Conservation (phyloP, 2,113 vertebrate species). For the Plestiodon gilberti region DNA sequence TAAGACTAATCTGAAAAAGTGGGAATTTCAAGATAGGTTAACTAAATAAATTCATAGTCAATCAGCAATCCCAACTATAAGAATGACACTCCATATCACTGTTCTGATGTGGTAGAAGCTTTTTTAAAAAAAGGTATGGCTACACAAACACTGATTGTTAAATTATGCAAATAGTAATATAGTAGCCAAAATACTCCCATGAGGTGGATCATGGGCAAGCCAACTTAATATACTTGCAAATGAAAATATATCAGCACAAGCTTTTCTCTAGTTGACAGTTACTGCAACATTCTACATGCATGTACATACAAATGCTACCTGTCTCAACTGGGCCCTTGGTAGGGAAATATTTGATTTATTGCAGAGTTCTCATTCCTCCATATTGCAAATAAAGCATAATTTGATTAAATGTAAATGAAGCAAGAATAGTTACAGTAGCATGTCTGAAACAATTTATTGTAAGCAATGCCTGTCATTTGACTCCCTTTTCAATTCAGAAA, state of each 20-base stretch:
- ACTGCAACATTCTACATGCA: conserved; percentile 57
- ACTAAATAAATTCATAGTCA: not conserved
- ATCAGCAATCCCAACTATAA: not conserved
- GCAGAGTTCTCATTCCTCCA: conserved; percentile 68
- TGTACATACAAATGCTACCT: conserved; percentile 52
- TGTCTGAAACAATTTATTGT: conserved; percentile 75
- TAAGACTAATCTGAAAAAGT: not conserved
- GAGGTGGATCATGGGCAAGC: not conserved
- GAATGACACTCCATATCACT: not conserved
- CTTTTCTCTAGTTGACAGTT: conserved; percentile 62
- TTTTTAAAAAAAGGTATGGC: not conserved
- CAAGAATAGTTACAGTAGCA: conserved; percentile 69
- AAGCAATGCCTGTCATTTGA: conserved; percentile 71
- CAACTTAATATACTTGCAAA: conserved; percentile 7
- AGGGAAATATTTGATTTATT: conserved; percentile 74
- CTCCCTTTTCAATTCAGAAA: conserved; percentile 67
- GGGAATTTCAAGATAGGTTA: not conserved
- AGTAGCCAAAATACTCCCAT: not conserved
- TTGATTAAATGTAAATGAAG: conserved; percentile 75
- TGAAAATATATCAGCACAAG: conserved; percentile 59
- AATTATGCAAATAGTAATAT: not conserved
- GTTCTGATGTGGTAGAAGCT: not conserved
- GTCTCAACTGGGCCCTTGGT: conserved; percentile 61
- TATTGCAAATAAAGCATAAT: conserved; percentile 76
- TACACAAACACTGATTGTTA: not conserved